Evolutionary conservation across 2,888 invertebrate genomes (phyloP), one percentile per base, ranked within the genome.

Genomic region (Lamellibrachia columna): DNA sequence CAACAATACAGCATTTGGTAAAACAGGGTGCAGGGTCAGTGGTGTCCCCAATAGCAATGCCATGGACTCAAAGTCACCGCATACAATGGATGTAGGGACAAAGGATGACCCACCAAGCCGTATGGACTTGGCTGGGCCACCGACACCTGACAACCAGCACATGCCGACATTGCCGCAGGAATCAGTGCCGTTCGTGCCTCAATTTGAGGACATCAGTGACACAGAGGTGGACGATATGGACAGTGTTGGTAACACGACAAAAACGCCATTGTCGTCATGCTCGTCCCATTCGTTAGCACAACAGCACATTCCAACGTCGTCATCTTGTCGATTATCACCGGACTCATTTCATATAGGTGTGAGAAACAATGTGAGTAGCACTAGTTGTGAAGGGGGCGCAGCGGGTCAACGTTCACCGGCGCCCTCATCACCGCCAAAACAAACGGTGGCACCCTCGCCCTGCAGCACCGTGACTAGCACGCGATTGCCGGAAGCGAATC

Each of bases 121-220:
- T 28, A 91, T 15, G 0, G 53, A 91, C 52, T 52, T 28, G 91
- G 28, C 52, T n/a, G 91, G 53, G 11, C 91, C 11, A 4, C 91
- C 52, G 40, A 52, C 91, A 28, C 28, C 52, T 2, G 52, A 53
- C 52, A 91, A 52, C 53, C 53, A 53, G 91, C 91, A 40, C 91
- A 75, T 53, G 60, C 22, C 92, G 28, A 93, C 91, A 75, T 55
- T 92, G 91, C 53, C 93, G 11, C 94, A 93, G 92, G 93, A 93
- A 91, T 93, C 93, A 52, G 92, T 93, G 90, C 90, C 94, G 9
- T 95, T 95, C 90, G 92, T 94, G 22, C 93, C 94, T 28, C 94
- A 94, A 92, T 94, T 94, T 92, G 95, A 58, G 95, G 95, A 60
- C 94, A 94, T 93, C 93, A 95, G 93, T 90, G 94, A 94, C 92